Conservation (phyloP, 2,113 vertebrate species). For the Oreocharis arfaki region DNA sequence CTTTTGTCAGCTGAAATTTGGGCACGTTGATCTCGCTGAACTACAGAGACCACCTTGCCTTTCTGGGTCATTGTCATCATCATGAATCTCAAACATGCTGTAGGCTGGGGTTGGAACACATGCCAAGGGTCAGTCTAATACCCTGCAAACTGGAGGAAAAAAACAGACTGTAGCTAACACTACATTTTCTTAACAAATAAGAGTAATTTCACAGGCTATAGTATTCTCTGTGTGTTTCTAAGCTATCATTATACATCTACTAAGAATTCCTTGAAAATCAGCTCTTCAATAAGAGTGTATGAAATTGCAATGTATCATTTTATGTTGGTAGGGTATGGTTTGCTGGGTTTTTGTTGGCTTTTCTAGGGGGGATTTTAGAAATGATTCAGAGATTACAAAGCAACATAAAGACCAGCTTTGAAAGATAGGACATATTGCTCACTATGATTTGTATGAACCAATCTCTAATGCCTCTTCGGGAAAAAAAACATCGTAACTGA, state of each 20-base stretch:
- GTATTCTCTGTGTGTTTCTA: neutral
- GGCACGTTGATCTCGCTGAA: neutral
- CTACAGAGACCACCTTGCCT: neutral
- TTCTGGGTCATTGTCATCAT: neutral
- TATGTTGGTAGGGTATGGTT: neutral
- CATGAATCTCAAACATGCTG: neutral
- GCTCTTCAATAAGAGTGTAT: neutral
- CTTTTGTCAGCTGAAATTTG: neutral
- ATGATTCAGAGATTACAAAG: constrained; percentile 34
- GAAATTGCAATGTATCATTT: neutral
- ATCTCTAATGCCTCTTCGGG: constrained; percentile 6
- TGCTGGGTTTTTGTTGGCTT: neutral
- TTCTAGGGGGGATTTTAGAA: constrained; percentile 13
- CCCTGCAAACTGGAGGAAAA: neutral
- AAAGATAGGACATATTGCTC: neutral
- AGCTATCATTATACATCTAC: neutral
- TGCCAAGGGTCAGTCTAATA: neutral
- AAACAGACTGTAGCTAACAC: neutral
- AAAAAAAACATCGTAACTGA: neutral
- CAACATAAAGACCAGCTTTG: neutral
- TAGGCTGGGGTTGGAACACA: neutral
- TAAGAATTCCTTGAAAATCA: constrained; percentile 13
- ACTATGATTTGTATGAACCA: neutral
- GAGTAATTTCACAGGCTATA: neutral
- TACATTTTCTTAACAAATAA: neutral